Base-by-base conservation (phyloP, 2,888 invertebrate genomes). In the Hartigia nigra region DNA sequence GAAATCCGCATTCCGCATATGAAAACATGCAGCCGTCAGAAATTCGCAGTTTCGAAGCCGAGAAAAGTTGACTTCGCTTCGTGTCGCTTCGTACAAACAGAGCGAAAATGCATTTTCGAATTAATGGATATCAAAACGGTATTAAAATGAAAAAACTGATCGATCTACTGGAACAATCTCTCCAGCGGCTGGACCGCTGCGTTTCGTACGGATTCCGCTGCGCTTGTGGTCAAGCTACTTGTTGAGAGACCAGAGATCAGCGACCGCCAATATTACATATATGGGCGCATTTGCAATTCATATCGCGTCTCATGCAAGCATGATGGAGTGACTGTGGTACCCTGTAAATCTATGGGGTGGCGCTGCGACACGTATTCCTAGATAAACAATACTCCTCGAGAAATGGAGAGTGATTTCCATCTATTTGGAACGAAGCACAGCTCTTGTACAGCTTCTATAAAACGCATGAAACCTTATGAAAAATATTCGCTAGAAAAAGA, bases 221-320 rank as follows among this genome's bases (percentile, higher is more conserved):
- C 5, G 39, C 39, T 23, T 80, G 69, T 76, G 81, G 78, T 81
- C 81, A 82, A 81, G 81, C 86, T 86, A 87, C 83, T 86, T 84
- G 82, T 82, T 85, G 83, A 81, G 79, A 84, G 83, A 82, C 75
- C 81, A n/a, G n/a, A 82, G 82, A 82, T 81, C 84, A 79, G 79
- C 77, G 79, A 78, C 80, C 78, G 80, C 80, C 82, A 82, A 86
- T 86, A 84, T 87, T 86, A 87, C 84, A 78, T 84, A 84, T 80
- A 81, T 80, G 81, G 79, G 80, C 74, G 80, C 80, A 87, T 87
- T 87, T 87, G 87, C 87, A 87, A 87, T 87, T 87, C 87, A 87
- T 87, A 87, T 86, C 87, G 86, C 80, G 86, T 86, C 85, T 85
- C 85, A 83, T 82, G 87, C 84, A 86, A 85, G 85, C 86, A 82